Evolutionary conservation across 2,113 vertebrate species (phyloP), one percentile per base, ranked within the genome.

Genomic region (Ceuthmochares aereus): DNA sequence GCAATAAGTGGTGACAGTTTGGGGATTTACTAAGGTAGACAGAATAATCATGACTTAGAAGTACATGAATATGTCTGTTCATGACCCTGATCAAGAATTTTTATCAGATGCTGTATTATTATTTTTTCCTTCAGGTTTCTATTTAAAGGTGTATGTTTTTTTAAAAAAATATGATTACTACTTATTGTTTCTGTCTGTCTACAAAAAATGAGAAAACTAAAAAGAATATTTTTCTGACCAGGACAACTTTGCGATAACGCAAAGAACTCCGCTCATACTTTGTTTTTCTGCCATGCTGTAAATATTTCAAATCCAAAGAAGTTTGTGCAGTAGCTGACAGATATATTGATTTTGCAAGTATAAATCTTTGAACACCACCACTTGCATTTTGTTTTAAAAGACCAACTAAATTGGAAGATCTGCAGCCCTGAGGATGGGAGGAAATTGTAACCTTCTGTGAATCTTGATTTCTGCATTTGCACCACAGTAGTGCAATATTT

Each of bases 301-400:
- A 95, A 77, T 92, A 93, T 77, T 90, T 92, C 68, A 69, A 79
- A 32, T 14, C 17, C 58, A 55, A 90, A 51, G 69, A 88, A 83
- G 30, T 91, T 66, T 62, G 32, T 88, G 51, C 74, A 86, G 58
- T 66, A 92, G 62, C 20, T 90, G 79, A 77, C 45, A 91, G 74
- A 89, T 72, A 76, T 47, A 84, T 82, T 63, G 62, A 60, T 84
- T 89, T 91, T 75, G 12, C 47, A 75, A 75, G 36, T n/a, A 72
- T 64, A 91, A 87, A 93, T 84, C 62, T 89, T 76, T 76, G 66
- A 85, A 66, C 56, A 87, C 64, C 72, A 62, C 49, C 40, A 82
- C 23, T 62, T 73, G 51, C 22, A 17, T 37, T 10, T 52, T 45
- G 43, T 34, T 74, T 87, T 18, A 20, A 32, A 88, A 78, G 40